Evolutionary conservation across 2,113 vertebrate species (phyloP).

Genomic region (Spea bombifrons): DNA sequence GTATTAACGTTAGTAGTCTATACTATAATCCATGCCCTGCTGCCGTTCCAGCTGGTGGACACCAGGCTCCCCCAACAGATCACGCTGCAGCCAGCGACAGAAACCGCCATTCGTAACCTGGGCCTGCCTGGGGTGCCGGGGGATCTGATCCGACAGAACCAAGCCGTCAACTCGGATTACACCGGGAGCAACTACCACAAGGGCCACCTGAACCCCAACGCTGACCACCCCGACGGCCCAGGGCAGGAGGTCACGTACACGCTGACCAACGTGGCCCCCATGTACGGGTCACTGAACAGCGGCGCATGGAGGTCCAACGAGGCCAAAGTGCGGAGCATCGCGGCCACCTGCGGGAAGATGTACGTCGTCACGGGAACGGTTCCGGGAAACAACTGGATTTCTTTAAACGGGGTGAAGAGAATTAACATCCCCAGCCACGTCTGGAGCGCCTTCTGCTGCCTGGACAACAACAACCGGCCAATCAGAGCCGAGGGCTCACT

Average conservation of each 20-base stretch:
- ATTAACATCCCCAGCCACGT: slow-evolving; percentile 34
- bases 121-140: neutral
- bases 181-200: slow-evolving; percentile 34
- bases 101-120: slow-evolving; percentile 19
- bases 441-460: slow-evolving; percentile 39
- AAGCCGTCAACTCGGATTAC: slow-evolving; percentile 35
- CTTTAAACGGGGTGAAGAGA: slow-evolving; percentile 12
- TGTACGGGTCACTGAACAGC: slow-evolving; percentile 32
- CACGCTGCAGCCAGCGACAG: slow-evolving; percentile 12
- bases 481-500: slow-evolving; percentile 31
- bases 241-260: slow-evolving; percentile 30
- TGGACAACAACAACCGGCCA: slow-evolving; percentile 40
- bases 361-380: slow-evolving; percentile 25
- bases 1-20: no score
- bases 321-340: slow-evolving; percentile 15
- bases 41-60: slow-evolving; percentile 34
- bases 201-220: slow-evolving; percentile 36
- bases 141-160: neutral
- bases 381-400: slow-evolving; percentile 40
- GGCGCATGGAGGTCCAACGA: slow-evolving; percentile 30
- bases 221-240: slow-evolving; percentile 31
- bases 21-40: neutral
- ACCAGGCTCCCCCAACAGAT: slow-evolving; percentile 25
- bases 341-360: slow-evolving; percentile 29
- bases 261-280: slow-evolving; percentile 37